phyloP scores from a whole-genome alignment of 2,113 vertebrate species.

The Carettochelys insculpta region DNA sequence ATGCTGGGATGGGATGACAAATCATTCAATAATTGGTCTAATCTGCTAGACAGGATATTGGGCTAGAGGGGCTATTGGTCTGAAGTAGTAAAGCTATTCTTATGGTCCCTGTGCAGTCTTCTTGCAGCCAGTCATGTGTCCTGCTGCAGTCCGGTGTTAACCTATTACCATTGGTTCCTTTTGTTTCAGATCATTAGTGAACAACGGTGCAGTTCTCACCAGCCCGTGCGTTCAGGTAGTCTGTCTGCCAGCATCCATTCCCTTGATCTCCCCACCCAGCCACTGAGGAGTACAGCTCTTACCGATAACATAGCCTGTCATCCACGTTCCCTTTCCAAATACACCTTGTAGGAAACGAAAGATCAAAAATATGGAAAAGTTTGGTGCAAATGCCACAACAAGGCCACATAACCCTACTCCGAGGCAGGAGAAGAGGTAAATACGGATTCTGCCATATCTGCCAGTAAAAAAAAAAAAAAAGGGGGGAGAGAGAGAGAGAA shows the following conservation, averaged over 20 bases:
- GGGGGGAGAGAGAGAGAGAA: constrained; percentile 11
- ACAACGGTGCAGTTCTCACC: background rate
- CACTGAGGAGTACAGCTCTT: constrained; percentile 52
- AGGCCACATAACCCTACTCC: constrained; percentile 86
- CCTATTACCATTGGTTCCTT: background rate
- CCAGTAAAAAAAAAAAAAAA: constrained; percentile 28
- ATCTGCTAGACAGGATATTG: no score
- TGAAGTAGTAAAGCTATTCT: no score
- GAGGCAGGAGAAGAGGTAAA: constrained; percentile 88
- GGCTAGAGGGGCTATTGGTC: no score
- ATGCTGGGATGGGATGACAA: no score
- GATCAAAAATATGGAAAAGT: constrained; percentile 85
- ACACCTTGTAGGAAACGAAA: constrained; percentile 91
- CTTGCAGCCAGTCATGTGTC: background rate
- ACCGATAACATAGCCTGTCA: constrained; percentile 93
- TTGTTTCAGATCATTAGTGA: background rate
- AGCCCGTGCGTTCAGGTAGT: background rate
- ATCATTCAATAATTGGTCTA: no score
- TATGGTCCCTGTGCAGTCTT: background rate
- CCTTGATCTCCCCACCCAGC: background rate
- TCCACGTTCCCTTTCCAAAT: constrained; percentile 93
- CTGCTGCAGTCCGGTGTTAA: background rate
- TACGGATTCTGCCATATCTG: constrained; percentile 90
- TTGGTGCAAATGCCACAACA: constrained; percentile 87
- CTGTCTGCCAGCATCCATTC: background rate